phyloP scores from a whole-genome alignment of 2,113 vertebrate species.

The Neolamprologus sp. region DNA sequence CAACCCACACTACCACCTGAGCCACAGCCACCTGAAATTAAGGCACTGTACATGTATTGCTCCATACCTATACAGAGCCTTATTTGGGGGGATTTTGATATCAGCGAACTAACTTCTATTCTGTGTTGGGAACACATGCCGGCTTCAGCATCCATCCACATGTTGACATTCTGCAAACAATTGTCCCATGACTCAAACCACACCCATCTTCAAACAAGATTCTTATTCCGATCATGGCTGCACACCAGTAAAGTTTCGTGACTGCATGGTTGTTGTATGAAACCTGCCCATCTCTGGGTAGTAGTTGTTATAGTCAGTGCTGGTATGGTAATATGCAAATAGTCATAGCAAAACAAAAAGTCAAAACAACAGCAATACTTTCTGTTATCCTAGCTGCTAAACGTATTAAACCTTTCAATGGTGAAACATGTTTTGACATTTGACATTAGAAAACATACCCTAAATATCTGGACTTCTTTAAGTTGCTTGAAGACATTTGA shows the following conservation, averaged over 20 bases:
- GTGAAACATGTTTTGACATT: neutral
- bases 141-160: neutral
- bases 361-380: neutral
- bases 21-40: neutral
- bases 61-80: neutral
- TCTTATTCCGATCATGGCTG: accelerated
- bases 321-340: neutral
- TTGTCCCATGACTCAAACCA: neutral
- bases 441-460: neutral
- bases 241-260: neutral
- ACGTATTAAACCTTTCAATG: neutral
- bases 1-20: neutral
- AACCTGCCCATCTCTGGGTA: neutral
- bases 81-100: neutral
- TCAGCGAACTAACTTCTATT: neutral
- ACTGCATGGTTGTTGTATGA: neutral
- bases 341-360: neutral
- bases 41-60: neutral
- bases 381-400: neutral
- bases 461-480: neutral
- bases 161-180: neutral
- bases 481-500: neutral
- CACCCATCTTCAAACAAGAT: neutral
- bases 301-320: neutral
- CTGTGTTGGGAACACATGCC: neutral